phyloP scores from a whole-genome alignment of 1,140 invertebrate species.

The Forficula auricularia region DNA sequence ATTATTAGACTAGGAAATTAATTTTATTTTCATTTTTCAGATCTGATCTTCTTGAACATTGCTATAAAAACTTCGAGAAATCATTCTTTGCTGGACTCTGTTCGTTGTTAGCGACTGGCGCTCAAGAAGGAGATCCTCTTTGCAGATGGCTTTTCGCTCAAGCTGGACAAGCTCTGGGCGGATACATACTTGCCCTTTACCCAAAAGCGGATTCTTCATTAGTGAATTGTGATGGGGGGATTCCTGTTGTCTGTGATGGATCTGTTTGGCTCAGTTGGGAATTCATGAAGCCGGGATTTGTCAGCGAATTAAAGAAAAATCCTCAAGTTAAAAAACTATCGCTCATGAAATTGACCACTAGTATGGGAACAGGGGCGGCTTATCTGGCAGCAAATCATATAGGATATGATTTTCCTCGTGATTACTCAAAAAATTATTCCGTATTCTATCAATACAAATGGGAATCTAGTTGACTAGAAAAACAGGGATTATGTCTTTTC shows the following conservation, averaged over 20 bases:
- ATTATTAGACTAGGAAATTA: no score
- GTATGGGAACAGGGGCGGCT: conserved; percentile 54
- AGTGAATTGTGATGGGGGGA: conserved; percentile 34
- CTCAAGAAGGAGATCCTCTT: conserved; percentile 49
- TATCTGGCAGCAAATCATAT: conserved; percentile 49
- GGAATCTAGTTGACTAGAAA: conserved; percentile 9
- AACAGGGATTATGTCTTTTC: no score
- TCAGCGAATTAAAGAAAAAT: conserved; percentile 27
- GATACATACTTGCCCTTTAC: conserved; percentile 49
- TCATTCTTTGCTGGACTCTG: conserved; percentile 60
- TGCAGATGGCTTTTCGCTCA: conserved; percentile 53
- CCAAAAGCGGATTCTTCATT: conserved; percentile 36
- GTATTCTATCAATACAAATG: conserved; percentile 31
- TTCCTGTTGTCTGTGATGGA: conserved; percentile 80
- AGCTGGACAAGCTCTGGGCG: conserved; percentile 57
- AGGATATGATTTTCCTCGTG: conserved; percentile 28
- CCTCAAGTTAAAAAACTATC: conserved; percentile 34
- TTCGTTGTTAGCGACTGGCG: conserved; percentile 48
- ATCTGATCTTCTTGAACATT: conserved; percentile 47
- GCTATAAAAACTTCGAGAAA: conserved; percentile 75
- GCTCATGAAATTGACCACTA: conserved; percentile 41
- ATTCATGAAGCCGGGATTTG: conserved; percentile 52
- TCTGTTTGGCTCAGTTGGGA: conserved; percentile 92
- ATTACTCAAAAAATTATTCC: conserved; percentile 32
- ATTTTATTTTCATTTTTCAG: conserved; percentile 17